Evolutionary conservation across 2,797 vertebrate genomes (phyloP).

Genomic region (Enteromius afrohamiltoni): DNA sequence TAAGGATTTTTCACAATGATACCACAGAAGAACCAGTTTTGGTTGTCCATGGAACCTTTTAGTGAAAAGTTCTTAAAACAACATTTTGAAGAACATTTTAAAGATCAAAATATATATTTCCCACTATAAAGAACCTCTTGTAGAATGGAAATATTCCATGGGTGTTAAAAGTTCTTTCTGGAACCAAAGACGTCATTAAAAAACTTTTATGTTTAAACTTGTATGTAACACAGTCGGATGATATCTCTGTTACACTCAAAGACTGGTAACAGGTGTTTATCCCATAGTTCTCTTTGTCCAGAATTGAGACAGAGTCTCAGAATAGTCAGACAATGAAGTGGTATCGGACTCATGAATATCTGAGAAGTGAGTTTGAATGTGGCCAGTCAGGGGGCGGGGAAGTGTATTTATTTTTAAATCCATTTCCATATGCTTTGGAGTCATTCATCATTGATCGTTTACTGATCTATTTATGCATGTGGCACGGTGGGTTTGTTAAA

Average conservation of each 20-base stretch:
- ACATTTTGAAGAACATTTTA: background rate
- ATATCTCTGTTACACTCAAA: slow-evolving; percentile 26
- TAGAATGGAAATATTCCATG: background rate
- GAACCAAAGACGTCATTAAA: background rate
- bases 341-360: slow-evolving; percentile 54
- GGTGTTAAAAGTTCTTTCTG: background rate
- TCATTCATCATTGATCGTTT: slow-evolving; percentile 46
- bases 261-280: slow-evolving; percentile 55
- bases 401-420: slow-evolving; percentile 33
- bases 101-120: background rate
- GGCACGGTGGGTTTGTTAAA: slow-evolving; percentile 1
- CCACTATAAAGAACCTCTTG: background rate
- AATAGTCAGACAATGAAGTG: slow-evolving; percentile 43
- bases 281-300: slow-evolving; percentile 52
- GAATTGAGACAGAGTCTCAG: slow-evolving; percentile 45
- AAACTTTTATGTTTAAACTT: background rate
- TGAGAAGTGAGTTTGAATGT: slow-evolving; percentile 45
- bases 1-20: background rate
- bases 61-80: background rate
- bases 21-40: background rate
- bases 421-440: slow-evolving; percentile 43
- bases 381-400: background rate
- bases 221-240: background rate
- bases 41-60: background rate
- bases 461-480: slow-evolving; percentile 46